A percentile compares a stretch with the other conserved stretches of the same genome.
phyloP scores from a whole-genome alignment of 2,113 vertebrate species.

The Gallinago paraguaiae region DNA sequence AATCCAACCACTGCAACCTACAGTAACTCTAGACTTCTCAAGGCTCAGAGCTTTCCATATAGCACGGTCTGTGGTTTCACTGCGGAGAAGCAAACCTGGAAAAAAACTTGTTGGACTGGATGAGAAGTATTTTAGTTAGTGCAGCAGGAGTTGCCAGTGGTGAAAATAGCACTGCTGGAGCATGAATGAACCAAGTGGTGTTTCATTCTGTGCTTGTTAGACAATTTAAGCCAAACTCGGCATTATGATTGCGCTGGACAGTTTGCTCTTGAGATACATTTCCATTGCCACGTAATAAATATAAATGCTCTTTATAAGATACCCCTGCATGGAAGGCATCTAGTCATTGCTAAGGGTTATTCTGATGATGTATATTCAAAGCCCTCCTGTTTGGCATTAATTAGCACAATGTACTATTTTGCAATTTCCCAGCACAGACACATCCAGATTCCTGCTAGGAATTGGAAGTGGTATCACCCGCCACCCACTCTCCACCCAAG shows the following conservation, averaged over 20 bases:
- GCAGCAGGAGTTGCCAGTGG: conserved; percentile 48
- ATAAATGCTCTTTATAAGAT: conserved; percentile 1
- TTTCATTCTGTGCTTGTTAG: background rate
- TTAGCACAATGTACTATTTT: conserved; percentile 51
- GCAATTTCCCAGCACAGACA: conserved; percentile 56
- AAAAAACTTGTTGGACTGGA: conserved; percentile 32
- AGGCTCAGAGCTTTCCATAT: conserved; percentile 22
- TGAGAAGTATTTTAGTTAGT: conserved; percentile 33
- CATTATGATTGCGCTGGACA: background rate
- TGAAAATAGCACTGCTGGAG: conserved; percentile 13
- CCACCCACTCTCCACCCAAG: conserved; percentile 39
- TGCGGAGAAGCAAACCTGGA: conserved; percentile 37
- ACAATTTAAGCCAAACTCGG: background rate
- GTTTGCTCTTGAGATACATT: background rate
- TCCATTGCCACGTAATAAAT: conserved; percentile 25
- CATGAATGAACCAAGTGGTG: conserved; percentile 16
- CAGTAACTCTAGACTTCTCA: conserved; percentile 49
- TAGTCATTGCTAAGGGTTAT: conserved; percentile 26
- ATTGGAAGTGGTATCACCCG: conserved; percentile 17
- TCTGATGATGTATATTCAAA: conserved; percentile 28
- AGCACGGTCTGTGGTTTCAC: conserved; percentile 1
- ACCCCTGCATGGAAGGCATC: conserved; percentile 7
- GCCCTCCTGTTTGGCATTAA: conserved; percentile 46
- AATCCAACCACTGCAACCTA: conserved; percentile 47
- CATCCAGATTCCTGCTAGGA: conserved; percentile 52